These are phyloP conservation scores for Diplosoma virens DNA, from an alignment of 23 tunicate species.

Conservation along the genomic window DNA sequence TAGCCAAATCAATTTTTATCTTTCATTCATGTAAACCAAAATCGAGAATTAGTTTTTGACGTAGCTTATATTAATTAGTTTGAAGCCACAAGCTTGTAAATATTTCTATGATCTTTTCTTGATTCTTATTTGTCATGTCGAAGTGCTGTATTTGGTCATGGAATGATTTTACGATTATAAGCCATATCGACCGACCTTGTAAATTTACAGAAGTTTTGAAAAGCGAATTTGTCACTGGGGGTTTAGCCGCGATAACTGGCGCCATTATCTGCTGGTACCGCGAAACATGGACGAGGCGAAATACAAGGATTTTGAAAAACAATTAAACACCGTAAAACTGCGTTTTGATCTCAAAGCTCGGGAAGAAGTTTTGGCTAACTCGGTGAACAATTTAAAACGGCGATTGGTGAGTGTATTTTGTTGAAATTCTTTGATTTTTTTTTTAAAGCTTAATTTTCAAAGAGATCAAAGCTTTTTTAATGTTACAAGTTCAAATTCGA, in stretches of 20 bases:
- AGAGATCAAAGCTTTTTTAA: too few relatives aligned
- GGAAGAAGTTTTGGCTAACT: neutral
- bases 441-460: neutral
- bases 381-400: neutral
- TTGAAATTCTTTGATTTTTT: neutral
- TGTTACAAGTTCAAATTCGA: too few relatives aligned
- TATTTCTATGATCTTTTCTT: too few relatives aligned
- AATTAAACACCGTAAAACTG: constrained; percentile 39
- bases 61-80: too few relatives aligned
- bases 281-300: constrained; percentile 35
- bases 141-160: too few relatives aligned
- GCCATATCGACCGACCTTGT: too few relatives aligned
- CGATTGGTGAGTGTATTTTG: neutral
- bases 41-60: too few relatives aligned
- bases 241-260: constrained; percentile 80
- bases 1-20: too few relatives aligned
- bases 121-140: too few relatives aligned
- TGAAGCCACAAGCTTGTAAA: too few relatives aligned
- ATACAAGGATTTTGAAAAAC: constrained; percentile 43
- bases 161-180: too few relatives aligned
- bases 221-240: constrained; percentile 93
- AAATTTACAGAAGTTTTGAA: constrained; percentile 60
- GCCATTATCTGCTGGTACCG: constrained; percentile 65
- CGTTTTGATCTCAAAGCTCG: constrained; percentile 37
- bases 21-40: too few relatives aligned